These are phyloP conservation scores for Protosalanx chinensis DNA, from an alignment of 2,797 vertebrate species.

Conservation along the genomic window DNA sequence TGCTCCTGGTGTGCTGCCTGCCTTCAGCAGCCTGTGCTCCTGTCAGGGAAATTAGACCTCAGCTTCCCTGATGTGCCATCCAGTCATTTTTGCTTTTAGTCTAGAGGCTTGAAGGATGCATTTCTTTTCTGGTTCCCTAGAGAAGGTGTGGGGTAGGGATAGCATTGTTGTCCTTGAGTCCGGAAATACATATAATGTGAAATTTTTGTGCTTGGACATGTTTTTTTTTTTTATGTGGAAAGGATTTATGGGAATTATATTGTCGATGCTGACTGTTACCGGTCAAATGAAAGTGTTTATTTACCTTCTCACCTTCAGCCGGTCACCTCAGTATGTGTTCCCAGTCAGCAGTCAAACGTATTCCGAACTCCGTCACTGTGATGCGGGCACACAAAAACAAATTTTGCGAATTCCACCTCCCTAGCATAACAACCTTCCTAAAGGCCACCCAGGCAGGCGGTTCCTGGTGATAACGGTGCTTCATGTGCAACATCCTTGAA, in stretches of 20 bases:
- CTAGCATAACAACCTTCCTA: too few relatives aligned
- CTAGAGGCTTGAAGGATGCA: constrained; percentile 33
- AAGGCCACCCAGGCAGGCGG: too few relatives aligned
- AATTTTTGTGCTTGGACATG: background rate
- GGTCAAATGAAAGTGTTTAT: background rate
- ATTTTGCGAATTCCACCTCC: background rate
- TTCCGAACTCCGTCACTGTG: background rate
- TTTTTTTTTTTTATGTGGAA: background rate
- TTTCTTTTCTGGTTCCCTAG: constrained; percentile 6
- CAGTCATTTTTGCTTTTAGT: constrained; percentile 33
- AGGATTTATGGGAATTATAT: background rate
- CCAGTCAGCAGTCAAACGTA: too few relatives aligned
- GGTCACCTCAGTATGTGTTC: too few relatives aligned
- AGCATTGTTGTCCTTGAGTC: background rate
- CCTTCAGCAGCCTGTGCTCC: constrained; percentile 6
- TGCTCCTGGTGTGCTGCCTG: constrained; percentile 3
- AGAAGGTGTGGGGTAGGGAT: constrained; percentile 8
- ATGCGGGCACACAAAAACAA: background rate
- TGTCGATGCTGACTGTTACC: background rate
- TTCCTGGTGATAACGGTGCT: too few relatives aligned
- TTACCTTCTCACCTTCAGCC: background rate
- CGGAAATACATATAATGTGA: background rate
- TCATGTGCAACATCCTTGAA: background rate
- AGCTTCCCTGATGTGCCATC: constrained; percentile 19
- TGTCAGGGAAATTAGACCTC: constrained; percentile 22